Evolutionary conservation across 2,888 invertebrate species (phyloP).

Genomic region (Aspidiotus destructor): DNA sequence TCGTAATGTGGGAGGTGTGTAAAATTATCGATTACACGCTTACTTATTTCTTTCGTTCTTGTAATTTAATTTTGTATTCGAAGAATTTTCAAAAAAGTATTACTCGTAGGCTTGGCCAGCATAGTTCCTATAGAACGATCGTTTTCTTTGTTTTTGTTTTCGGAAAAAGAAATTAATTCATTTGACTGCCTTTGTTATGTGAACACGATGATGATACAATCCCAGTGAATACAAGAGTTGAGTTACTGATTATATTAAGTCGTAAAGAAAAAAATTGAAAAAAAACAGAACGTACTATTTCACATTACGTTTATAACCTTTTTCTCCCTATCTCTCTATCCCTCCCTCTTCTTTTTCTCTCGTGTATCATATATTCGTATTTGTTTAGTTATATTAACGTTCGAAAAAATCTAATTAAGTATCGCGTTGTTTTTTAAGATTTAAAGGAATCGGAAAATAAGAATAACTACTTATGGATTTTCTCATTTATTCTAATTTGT

Average conservation of each 20-base stretch:
- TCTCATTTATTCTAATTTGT: slow-evolving; percentile 18
- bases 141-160: background rate
- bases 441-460: slow-evolving; percentile 6
- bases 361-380: slow-evolving; percentile 7
- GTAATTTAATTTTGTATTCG: no score
- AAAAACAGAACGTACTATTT: background rate
- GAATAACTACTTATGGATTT: slow-evolving; percentile 12
- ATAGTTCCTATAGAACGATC: slow-evolving; percentile 1
- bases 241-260: no score
- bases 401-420: slow-evolving; percentile 8
- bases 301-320: background rate
- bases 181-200: background rate
- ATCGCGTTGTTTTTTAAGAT: slow-evolving; percentile 6
- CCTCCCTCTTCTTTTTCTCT: background rate
- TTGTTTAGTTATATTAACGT: slow-evolving; percentile 13
- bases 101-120: background rate
- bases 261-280: no score
- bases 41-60: no score
- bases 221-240: background rate
- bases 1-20: no score
- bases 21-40: no score
- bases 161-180: background rate
- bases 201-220: background rate
- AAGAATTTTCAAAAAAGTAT: background rate
- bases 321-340: background rate